These are phyloP conservation scores for Lydus trimaculatus DNA, from an alignment of 2,888 invertebrate species.

Conservation along the genomic window DNA sequence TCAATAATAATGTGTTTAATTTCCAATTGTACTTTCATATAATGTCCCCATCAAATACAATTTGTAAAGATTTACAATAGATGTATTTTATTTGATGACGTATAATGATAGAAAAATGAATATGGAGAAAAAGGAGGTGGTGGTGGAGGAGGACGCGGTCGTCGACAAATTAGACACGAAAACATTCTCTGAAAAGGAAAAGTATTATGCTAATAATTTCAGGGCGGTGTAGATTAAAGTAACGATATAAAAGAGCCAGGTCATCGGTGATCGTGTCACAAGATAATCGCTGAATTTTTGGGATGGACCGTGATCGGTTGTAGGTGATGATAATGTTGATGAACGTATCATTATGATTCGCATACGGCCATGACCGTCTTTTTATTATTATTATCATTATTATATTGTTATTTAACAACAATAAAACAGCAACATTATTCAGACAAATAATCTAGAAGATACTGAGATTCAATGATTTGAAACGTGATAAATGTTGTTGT, in stretches of 20 bases:
- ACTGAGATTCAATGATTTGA: not conserved
- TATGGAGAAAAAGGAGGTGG: not conserved
- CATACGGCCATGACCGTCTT: not conserved
- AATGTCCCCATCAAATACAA: not conserved
- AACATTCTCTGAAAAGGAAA: constrained; percentile 21
- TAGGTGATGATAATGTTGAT: not conserved
- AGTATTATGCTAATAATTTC: constrained; percentile 38
- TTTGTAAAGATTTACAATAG: not conserved
- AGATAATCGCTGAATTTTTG: constrained; percentile 6
- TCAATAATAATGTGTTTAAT: not conserved
- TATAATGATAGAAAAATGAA: not conserved
- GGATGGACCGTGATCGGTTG: not conserved
- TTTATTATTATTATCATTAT: not conserved
- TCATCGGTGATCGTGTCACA: constrained; percentile 7
- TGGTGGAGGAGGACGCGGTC: not conserved
- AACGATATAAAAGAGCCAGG: not conserved
- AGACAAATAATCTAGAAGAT: not conserved
- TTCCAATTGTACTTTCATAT: not conserved
- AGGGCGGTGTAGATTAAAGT: constrained; percentile 38
- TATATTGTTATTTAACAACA: not conserved
- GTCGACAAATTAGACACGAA: constrained; percentile 17
- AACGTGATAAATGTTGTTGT: not conserved
- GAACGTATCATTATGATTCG: constrained; percentile 1
- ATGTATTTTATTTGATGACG: not conserved
- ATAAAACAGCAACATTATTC: not conserved